Conservation (phyloP, 2,113 vertebrate species). For the Lates calcarifer region DNA sequence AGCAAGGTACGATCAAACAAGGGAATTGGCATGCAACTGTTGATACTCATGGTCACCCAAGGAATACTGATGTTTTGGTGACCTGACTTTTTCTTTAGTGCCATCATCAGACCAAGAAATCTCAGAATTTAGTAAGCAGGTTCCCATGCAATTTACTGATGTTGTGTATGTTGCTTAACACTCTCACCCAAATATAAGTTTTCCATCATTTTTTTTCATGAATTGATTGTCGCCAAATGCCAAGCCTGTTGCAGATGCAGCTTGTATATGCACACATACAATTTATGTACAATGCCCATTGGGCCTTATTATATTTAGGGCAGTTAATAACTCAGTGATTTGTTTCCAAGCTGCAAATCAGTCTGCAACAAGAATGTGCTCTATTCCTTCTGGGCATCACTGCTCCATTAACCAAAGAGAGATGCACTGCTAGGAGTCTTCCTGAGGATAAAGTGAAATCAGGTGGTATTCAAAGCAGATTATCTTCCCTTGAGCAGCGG, state of each 20-base stretch:
- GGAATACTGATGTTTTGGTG: background rate
- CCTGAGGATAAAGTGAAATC: constrained; percentile 61
- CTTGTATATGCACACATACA: background rate
- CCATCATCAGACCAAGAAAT: background rate
- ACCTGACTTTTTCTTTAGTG: background rate
- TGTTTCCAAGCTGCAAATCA: constrained; percentile 35
- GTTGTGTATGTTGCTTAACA: background rate
- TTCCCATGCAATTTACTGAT: background rate
- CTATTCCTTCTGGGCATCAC: constrained; percentile 57
- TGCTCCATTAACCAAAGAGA: constrained; percentile 65
- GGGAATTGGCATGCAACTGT: background rate
- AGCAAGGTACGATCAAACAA: background rate
- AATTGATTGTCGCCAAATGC: constrained; percentile 31
- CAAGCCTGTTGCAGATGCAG: background rate
- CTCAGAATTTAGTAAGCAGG: background rate
- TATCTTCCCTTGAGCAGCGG: constrained; percentile 65
- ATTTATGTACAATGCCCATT: background rate
- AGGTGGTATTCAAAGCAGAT: constrained; percentile 73
- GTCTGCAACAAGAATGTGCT: constrained; percentile 46
- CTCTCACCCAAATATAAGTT: background rate
- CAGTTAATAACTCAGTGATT: constrained; percentile 40
- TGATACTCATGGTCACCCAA: background rate
- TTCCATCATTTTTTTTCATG: background rate
- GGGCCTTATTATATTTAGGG: constrained; percentile 36
- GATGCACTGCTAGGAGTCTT: constrained; percentile 51